phyloP scores from a whole-genome alignment of 64 coral and sea anemone genomes.

The Catalaphyllia jardinei region DNA sequence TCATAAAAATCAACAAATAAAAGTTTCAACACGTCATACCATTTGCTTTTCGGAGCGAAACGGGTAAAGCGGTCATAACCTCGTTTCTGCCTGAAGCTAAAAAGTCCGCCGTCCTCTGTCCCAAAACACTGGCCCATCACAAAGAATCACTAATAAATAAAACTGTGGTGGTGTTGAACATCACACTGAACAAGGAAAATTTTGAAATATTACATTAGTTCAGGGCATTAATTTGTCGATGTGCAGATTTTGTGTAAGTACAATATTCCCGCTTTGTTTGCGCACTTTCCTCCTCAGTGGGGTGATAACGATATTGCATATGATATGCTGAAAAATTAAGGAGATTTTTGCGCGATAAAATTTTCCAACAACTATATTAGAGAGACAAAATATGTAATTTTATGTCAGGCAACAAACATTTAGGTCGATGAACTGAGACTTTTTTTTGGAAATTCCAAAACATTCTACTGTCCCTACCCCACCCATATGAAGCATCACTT shows the following conservation, averaged over 20 bases:
- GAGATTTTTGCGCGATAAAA: neutral
- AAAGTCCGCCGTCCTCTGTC: constrained; percentile 88
- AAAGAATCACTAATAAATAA: neutral
- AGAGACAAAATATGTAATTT: neutral
- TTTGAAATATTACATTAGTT: neutral
- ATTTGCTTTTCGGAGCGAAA: constrained; percentile 92
- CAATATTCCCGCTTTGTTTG: constrained; percentile 22
- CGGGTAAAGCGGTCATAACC: constrained; percentile 95
- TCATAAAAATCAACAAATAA: neutral
- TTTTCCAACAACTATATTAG: neutral
- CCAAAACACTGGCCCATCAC: constrained; percentile 99
- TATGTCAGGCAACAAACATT: neutral
- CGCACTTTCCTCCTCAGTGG: neutral
- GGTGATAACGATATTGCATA: neutral
- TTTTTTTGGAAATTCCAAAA: neutral
- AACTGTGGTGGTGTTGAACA: neutral
- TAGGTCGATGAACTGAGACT: neutral
- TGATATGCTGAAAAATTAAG: too few relatives aligned
- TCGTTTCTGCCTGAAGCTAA: constrained; percentile 81
- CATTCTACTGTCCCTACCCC: neutral
- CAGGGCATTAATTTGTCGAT: neutral
- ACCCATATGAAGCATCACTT: neutral
- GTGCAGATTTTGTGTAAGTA: neutral
- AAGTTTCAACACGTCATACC: constrained; percentile 29
- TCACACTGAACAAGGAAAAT: neutral